Base-by-base conservation (phyloP, 2,888 invertebrate species). In the Linnaemya tessellans region DNA sequence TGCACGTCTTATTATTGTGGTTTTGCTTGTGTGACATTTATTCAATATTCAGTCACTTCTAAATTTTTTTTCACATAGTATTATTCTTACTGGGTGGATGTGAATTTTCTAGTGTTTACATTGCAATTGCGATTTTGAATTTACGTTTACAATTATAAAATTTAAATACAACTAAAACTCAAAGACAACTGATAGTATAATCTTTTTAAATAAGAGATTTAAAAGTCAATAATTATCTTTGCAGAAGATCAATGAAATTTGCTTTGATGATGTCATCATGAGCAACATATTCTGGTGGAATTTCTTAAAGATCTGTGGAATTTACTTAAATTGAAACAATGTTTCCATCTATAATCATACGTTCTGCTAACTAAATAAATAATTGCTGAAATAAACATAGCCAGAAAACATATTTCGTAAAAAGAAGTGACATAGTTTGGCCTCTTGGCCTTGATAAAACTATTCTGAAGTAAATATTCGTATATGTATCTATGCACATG, bases 251-350 rank as follows among this genome's bases (percentile, higher is more conserved):
- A 56, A 75, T 3, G 11, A 65, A 65, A 41, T 22, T 49, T 64
- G 64, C 15, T 22, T 30, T 46, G 81, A 65, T 82, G 82, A 82
- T 82, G 82, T 82, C 82, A 82, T 77, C 82, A 71, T 41, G 60
- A 80, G 60, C 30, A 74, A 60, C 15, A 20, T 20, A 30, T 30
- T 30, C 30, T 30, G 5, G 5, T 3, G 30, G 30, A 30, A 30
- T 30, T 30, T 30, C 30, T 30, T 30, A 30, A 3, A 3, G 30
- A 30, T 30, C 3, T 62, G 20, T 20, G 18, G 60, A 41, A 62
- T 62, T 9, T 5, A 30, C 5, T 8, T 43, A 20, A 1, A 0
- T 62, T 1, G 41, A 20, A 62, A 0, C 41, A 25, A 65, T 22
- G 15, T 25, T 1, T 43, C 22, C 20, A 65, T 18, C 49, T 22